Evolutionary conservation across 2,888 invertebrate species (phyloP).

Genomic region (Andrena praecox): DNA sequence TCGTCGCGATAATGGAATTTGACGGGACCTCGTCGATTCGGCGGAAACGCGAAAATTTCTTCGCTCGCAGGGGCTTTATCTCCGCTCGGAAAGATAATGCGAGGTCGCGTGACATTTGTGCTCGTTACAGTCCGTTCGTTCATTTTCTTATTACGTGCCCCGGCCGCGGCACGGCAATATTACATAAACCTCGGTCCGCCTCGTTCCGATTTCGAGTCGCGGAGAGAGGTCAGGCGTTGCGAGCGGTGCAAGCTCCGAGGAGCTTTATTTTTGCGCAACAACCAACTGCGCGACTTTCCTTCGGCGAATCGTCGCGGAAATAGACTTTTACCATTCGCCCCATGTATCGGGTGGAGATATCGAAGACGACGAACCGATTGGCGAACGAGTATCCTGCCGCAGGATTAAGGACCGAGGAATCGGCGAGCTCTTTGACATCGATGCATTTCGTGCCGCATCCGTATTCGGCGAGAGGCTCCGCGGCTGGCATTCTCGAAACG

Average conservation of each 20-base stretch:
- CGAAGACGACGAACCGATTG: background rate
- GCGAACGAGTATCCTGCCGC: background rate
- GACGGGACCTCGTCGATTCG: background rate
- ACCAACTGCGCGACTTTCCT: background rate
- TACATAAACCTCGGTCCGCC: background rate
- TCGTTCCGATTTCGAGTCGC: background rate
- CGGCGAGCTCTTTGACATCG: background rate
- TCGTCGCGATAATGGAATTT: background rate
- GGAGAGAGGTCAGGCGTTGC: background rate
- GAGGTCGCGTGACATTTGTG: conserved; percentile 26
- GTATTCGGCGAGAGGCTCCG: conserved; percentile 10
- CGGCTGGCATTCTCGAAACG: conserved; percentile 39
- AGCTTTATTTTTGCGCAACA: background rate
- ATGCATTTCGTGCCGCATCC: conserved; percentile 21
- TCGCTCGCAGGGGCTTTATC: conserved; percentile 13
- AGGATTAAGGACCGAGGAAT: background rate
- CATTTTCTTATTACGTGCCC: conserved; percentile 21
- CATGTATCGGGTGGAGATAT: background rate
- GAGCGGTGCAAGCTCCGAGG: background rate
- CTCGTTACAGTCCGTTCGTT: conserved; percentile 1
- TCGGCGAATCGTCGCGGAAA: background rate
- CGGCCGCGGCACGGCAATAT: background rate
- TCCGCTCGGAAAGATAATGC: conserved; percentile 37
- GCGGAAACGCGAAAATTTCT: conserved; percentile 20
- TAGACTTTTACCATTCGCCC: background rate